Percentiles rank a stretch among this genome's conserved stretches.
Evolutionary conservation across 2,797 vertebrate genomes (phyloP).

Genomic region (Micromesistius poutassou): DNA sequence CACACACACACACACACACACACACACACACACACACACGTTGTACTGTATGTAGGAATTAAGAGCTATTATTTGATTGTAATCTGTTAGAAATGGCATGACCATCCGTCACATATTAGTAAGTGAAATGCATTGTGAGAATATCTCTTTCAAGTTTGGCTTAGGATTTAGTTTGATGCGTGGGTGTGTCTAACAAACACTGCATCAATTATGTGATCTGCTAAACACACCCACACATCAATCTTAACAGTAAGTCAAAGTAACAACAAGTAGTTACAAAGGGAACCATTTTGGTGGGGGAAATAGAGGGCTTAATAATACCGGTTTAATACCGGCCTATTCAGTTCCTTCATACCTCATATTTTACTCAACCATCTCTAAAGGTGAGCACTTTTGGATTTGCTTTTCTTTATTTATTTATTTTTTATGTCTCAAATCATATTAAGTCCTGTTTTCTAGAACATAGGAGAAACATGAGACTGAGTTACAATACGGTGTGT

Average conservation of each 20-base stretch:
- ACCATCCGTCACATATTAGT: not conserved
- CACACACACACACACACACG: no score
- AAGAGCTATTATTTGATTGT: not conserved
- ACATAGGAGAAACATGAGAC: no score
- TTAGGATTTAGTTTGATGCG: not conserved
- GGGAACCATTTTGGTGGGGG: not conserved
- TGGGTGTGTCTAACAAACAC: not conserved
- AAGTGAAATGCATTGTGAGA: not conserved
- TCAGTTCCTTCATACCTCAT: not conserved
- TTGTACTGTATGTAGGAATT: not conserved
- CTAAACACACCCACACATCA: not conserved
- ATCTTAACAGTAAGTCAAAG: not conserved
- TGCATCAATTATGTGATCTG: not conserved
- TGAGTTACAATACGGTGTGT: no score
- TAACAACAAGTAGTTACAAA: not conserved
- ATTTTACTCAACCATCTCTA: not conserved
- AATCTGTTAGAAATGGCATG: not conserved
- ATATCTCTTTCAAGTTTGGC: not conserved
- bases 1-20: no score
- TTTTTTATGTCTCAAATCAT: not conserved
- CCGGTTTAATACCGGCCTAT: no score
- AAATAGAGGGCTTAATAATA: no score
- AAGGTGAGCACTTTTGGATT: no score
- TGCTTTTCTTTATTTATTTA: no score
- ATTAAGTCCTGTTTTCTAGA: not conserved